Conservation (phyloP, 2,888 invertebrate genomes). For the Chromoteleia sp. region DNA sequence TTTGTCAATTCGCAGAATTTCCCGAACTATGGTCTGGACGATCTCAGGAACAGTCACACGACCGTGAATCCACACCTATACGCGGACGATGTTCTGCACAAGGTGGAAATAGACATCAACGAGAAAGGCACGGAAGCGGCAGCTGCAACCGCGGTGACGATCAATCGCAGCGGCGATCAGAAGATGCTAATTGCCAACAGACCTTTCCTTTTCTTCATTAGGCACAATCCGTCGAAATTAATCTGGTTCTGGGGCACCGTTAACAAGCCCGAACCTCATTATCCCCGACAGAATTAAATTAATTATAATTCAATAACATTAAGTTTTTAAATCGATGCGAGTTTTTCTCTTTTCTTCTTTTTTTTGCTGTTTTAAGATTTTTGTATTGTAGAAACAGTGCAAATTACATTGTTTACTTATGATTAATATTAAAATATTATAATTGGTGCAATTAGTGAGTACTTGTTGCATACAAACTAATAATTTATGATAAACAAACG, state of each 20-base stretch:
- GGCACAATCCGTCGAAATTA: slow-evolving; percentile 88
- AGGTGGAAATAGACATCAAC: slow-evolving; percentile 88
- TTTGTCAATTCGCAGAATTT: slow-evolving; percentile 74
- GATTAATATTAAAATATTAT: no score
- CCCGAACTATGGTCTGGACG: slow-evolving; percentile 78
- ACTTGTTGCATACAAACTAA: no score
- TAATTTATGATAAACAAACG: not conserved
- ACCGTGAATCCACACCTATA: slow-evolving; percentile 87
- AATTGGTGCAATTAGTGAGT: no score
- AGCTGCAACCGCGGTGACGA: slow-evolving; percentile 87
- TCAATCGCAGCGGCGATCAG: slow-evolving; percentile 86
- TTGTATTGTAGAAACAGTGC: slow-evolving; percentile 1
- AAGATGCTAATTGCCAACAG: slow-evolving; percentile 86
- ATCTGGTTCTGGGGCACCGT: slow-evolving; percentile 90
- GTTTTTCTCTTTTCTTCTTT: not conserved
- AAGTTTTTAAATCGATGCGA: not conserved
- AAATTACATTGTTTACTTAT: not conserved
- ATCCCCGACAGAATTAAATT: slow-evolving; percentile 15
- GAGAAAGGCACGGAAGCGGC: slow-evolving; percentile 91
- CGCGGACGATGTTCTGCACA: slow-evolving; percentile 88
- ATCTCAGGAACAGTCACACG: slow-evolving; percentile 79
- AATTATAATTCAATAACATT: slow-evolving; percentile 1
- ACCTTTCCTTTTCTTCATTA: slow-evolving; percentile 91
- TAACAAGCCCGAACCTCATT: slow-evolving; percentile 86
- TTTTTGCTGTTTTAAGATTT: not conserved